Conservation (phyloP, 2,888 invertebrate species). For the Leptodirus hochenwartii region DNA sequence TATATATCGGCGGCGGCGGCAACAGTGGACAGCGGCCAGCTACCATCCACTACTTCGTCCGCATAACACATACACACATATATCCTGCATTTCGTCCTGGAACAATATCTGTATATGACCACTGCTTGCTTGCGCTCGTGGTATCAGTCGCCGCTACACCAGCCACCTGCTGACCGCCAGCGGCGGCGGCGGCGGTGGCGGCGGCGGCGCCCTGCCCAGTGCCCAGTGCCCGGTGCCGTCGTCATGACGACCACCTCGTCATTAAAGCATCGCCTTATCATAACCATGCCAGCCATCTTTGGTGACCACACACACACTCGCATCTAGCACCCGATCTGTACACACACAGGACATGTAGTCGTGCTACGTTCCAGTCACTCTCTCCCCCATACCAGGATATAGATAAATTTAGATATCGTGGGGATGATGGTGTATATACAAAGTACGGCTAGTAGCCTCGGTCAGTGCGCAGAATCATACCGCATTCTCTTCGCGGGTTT, state of each 20-base stretch:
- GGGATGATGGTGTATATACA: no score
- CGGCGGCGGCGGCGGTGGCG: constrained; percentile 28
- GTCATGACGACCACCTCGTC: constrained; percentile 33
- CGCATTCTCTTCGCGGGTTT: no score
- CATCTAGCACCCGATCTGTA: constrained; percentile 3
- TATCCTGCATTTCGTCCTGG: no score
- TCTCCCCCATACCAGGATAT: constrained; percentile 11
- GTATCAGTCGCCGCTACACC: constrained; percentile 20
- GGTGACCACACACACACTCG: constrained; percentile 24
- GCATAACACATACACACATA: no score
- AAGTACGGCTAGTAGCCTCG: no score
- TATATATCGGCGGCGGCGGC: no score
- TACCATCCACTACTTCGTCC: no score
- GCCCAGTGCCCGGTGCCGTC: constrained; percentile 32
- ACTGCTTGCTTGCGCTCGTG: no score
- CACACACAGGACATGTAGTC: constrained; percentile 11
- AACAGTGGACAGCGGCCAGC: no score
- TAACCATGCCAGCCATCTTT: constrained; percentile 33
- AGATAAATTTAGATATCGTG: no score
- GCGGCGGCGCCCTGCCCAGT: constrained; percentile 27
- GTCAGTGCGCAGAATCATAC: no score
- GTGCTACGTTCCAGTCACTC: constrained; percentile 19
- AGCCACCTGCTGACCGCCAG: constrained; percentile 20
- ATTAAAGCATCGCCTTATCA: constrained; percentile 37
- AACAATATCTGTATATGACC: no score